Conservation (phyloP, 1,140 invertebrate species). For the Cepaea nemoralis region DNA sequence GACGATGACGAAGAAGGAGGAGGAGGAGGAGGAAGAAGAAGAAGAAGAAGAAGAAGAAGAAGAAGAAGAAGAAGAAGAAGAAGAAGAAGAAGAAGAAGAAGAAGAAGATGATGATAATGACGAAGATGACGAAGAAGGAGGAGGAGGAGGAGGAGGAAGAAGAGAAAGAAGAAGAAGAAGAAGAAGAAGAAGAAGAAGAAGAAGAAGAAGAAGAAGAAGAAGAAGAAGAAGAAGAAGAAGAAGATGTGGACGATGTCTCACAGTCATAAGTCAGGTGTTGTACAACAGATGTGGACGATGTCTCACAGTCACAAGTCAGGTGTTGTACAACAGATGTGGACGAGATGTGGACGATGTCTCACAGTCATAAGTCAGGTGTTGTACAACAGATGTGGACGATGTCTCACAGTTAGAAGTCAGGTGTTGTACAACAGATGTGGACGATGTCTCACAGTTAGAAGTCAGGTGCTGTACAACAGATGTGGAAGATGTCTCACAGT, state of each 20-base stretch:
- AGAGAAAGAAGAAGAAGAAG: slow-evolving; percentile 12
- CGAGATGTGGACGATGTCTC: background rate
- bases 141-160: background rate
- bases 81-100: slow-evolving; percentile 5
- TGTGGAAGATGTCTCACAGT: too few relatives aligned
- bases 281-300: too few relatives aligned
- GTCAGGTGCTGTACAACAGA: too few relatives aligned
- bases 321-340: too few relatives aligned
- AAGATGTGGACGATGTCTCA: background rate
- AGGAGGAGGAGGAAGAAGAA: background rate
- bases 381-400: too few relatives aligned
- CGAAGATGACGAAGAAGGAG: too few relatives aligned
- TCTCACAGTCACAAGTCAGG: too few relatives aligned
- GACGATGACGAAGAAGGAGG: background rate
- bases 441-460: background rate
- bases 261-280: background rate
- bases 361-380: background rate
- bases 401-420: too few relatives aligned
- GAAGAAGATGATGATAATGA: background rate
- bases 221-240: background rate
- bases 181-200: background rate
- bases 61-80: background rate
- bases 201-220: too few relatives aligned
- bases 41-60: background rate
- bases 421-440: too few relatives aligned